A percentile compares a stretch with the other conserved stretches of the same genome.
Evolutionary conservation across 2,888 invertebrate genomes (phyloP).

Genomic region (Meiosimyza decipiens): DNA sequence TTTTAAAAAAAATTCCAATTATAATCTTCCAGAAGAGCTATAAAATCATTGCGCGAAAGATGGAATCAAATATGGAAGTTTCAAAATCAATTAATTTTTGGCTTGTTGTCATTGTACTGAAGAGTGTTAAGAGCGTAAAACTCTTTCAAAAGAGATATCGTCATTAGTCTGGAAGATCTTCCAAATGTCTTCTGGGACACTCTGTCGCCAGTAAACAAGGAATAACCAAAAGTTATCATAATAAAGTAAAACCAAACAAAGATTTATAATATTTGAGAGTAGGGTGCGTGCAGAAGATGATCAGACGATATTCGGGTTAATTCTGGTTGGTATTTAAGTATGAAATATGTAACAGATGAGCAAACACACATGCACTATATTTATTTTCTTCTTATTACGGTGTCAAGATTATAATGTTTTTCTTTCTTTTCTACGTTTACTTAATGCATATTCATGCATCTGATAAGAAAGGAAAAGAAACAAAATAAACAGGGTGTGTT

Average conservation of each 20-base stretch:
- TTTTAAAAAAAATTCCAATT: too few relatives aligned
- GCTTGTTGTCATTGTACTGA: too few relatives aligned
- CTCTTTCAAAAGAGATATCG: too few relatives aligned
- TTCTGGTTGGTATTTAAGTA: constrained; percentile 4
- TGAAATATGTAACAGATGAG: neutral
- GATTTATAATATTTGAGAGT: constrained; percentile 19
- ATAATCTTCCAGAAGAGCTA: too few relatives aligned
- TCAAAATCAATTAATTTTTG: too few relatives aligned
- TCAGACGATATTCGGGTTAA: neutral
- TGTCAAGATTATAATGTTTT: constrained; percentile 20
- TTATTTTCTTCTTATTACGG: neutral
- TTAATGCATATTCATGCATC: constrained; percentile 7
- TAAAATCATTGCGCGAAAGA: too few relatives aligned
- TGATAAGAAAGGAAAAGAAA: constrained; percentile 7
- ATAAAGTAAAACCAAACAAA: constrained; percentile 21
- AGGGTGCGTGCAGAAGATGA: neutral
- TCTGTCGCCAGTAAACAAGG: neutral
- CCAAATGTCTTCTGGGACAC: too few relatives aligned
- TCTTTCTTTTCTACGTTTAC: constrained; percentile 2
- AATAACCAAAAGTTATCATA: constrained; percentile 18
- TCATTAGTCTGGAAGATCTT: too few relatives aligned
- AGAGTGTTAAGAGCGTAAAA: too few relatives aligned
- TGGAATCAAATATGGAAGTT: too few relatives aligned
- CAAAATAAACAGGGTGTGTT: too few relatives aligned
- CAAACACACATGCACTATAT: neutral